Base-by-base conservation (phyloP, 2,113 vertebrate species). In the Pteruthius melanotis region DNA sequence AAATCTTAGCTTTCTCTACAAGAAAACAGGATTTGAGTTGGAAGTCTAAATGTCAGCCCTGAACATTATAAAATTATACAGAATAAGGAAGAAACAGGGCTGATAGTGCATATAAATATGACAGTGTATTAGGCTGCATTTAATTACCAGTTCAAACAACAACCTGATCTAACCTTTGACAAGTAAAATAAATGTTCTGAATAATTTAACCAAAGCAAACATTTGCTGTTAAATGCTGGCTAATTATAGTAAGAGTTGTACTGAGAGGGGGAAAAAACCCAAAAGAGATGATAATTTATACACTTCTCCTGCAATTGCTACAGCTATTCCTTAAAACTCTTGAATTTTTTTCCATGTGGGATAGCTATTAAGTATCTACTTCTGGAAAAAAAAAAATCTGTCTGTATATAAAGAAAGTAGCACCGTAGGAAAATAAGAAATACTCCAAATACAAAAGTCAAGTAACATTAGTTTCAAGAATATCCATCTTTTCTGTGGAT, bases 171-270 rank as follows among this genome's bases (percentile, higher is more conserved):
- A 97, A 98, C 97, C 97, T 98, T 96, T 98, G 98, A 98, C 98
- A 98, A 98, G 97, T 97, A 97, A 98, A 98, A 98, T 97, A 98
- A 98, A 98, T 98, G 98, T 98, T 98, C 97, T 98, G 98, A 98
- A 98, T 98, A 98, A 98, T 98, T 98, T 97, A 98, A 98, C 98
- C 97, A 98, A 98, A 98, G 97, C 96, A 99, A 98, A 98, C 98
- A 98, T 98, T 98, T 98, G 97, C 97, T 97, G 97, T 98, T 99
- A 98, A 97, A 98, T 98, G 98, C 92, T 96, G 97, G 96, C 96
- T 98, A 98, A 99, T 98, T 99, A 98, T 97, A 98, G 98, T 94
- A 97, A 86, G 93, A 98, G 94, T 96, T 97, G 94, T 93, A 97
- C 94, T 97, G 96, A 96, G 95, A 97, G 52, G 84, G n/a, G 52